phyloP scores from a whole-genome alignment of 2,888 invertebrate genomes.

The Toxonevra muliebris region DNA sequence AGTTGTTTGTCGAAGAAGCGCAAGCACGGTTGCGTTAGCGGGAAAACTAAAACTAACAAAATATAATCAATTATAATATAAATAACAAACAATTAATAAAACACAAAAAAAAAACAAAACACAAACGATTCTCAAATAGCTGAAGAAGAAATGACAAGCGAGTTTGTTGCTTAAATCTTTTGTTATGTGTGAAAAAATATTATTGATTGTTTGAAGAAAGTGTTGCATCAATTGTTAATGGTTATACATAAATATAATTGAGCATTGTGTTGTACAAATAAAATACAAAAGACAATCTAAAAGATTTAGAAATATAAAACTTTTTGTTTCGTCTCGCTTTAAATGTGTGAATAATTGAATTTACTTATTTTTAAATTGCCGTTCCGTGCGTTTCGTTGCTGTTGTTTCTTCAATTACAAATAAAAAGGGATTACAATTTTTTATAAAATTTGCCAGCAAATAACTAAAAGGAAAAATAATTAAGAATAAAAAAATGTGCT shows the following conservation, averaged over 20 bases:
- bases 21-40: constrained; percentile 27
- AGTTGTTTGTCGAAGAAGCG: constrained; percentile 28
- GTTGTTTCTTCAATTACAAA: background rate
- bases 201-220: no score
- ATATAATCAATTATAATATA: no score
- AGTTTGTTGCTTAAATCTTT: no score
- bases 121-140: no score
- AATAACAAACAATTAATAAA: background rate
- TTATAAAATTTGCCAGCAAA: constrained; percentile 31
- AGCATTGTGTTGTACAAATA: background rate
- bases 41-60: constrained; percentile 30
- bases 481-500: constrained; percentile 25
- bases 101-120: background rate
- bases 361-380: no score
- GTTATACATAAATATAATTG: no score
- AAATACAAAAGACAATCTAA: background rate
- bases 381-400: background rate
- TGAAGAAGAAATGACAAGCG: no score
- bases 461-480: constrained; percentile 30
- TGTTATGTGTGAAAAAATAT: no score
- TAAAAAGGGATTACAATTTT: constrained; percentile 26
- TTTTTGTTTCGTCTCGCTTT: background rate
- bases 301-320: background rate
- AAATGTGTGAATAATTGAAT: constrained; percentile 4
- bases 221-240: no score